A percentile compares a stretch with the other conserved stretches of the same genome.
phyloP scores from a whole-genome alignment of 2,113 vertebrate genomes.

The Eubucco bourcierii region DNA sequence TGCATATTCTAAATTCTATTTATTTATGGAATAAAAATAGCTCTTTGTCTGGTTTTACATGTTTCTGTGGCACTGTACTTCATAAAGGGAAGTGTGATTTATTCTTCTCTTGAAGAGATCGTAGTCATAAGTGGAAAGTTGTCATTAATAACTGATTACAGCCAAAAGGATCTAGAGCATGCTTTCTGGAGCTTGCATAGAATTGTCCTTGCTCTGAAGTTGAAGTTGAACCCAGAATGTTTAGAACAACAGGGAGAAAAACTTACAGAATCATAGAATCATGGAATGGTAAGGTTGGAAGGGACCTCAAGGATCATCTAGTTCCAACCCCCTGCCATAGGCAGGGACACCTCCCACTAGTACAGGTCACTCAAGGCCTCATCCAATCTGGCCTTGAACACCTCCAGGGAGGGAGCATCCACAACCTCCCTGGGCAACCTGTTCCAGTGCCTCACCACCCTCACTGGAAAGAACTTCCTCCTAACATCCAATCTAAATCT shows the following conservation, averaged over 20 bases:
- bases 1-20: neutral
- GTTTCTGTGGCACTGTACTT: neutral
- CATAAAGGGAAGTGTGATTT: neutral
- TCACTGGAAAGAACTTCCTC: too few relatives aligned
- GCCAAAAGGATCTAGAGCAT: neutral
- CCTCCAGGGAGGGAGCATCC: too few relatives aligned
- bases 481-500: too few relatives aligned
- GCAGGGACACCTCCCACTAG: too few relatives aligned
- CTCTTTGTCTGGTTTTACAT: neutral
- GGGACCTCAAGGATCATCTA: too few relatives aligned
- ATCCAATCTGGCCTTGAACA: too few relatives aligned
- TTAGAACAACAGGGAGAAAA: neutral
- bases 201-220: neutral
- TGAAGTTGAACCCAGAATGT: neutral
- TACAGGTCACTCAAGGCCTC: too few relatives aligned
- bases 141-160: neutral
- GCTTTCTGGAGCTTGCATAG: neutral
- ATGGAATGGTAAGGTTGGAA: too few relatives aligned
- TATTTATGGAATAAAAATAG: neutral
- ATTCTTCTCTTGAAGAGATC: neutral
- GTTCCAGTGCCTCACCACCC: too few relatives aligned
- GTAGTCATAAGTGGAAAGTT: neutral
- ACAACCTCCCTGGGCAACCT: too few relatives aligned
- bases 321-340: too few relatives aligned
- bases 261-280: too few relatives aligned